phyloP scores from a whole-genome alignment of 2,888 invertebrate species.

The Chymomyza amoena region DNA sequence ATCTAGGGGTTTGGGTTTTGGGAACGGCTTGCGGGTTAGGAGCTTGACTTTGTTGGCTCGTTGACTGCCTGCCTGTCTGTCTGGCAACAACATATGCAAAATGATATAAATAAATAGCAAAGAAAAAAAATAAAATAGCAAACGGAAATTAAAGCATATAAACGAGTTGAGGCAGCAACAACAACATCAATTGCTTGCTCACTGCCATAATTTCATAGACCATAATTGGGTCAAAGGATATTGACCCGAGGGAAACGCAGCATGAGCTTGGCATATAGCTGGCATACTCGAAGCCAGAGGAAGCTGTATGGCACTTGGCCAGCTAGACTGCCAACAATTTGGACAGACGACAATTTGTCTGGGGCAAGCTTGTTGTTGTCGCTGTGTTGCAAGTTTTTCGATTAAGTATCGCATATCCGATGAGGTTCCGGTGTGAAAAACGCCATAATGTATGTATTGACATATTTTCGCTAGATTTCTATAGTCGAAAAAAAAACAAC shows the following conservation, averaged over 20 bases:
- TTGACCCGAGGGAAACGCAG: slow-evolving; percentile 62
- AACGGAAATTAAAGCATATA: slow-evolving; percentile 63
- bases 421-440: slow-evolving; percentile 19
- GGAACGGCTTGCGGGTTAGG: slow-evolving; percentile 1
- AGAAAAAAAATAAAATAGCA: slow-evolving; percentile 26
- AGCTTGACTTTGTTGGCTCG: background rate
- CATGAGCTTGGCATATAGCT: background rate
- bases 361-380: slow-evolving; percentile 32
- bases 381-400: background rate
- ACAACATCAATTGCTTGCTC: slow-evolving; percentile 52
- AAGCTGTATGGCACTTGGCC: slow-evolving; percentile 39
- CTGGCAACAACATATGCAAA: slow-evolving; percentile 31
- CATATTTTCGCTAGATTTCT: background rate
- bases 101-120: slow-evolving; percentile 20
- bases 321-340: slow-evolving; percentile 26
- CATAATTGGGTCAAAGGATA: slow-evolving; percentile 76
- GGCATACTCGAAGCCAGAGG: background rate
- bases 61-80: background rate
- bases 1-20: background rate
- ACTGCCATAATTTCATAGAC: slow-evolving; percentile 25
- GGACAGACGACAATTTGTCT: slow-evolving; percentile 50
- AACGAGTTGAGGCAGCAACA: slow-evolving; percentile 40
- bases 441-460: slow-evolving; percentile 3
- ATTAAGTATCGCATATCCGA: slow-evolving; percentile 14
- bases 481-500: background rate